phyloP scores from a whole-genome alignment of 2,797 vertebrate species.

The Vireo griseus region DNA sequence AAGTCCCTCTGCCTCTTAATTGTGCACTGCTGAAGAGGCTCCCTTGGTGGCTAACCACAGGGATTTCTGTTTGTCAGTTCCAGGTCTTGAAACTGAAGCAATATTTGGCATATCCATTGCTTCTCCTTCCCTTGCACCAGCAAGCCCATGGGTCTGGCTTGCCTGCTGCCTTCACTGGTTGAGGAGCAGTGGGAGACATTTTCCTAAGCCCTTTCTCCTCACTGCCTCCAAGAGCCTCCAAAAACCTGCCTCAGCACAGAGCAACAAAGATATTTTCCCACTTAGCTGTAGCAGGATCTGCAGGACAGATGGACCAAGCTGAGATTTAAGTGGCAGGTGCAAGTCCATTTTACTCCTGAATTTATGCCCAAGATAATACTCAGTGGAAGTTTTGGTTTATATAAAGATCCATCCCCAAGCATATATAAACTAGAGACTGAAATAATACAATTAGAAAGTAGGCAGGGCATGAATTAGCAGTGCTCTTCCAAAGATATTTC shows the following conservation, averaged over 20 bases:
- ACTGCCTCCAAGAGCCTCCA: background rate
- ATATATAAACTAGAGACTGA: conserved; percentile 10
- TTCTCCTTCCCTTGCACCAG: background rate
- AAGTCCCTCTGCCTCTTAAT: background rate
- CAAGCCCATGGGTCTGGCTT: background rate
- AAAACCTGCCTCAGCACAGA: background rate
- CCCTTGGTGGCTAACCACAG: background rate
- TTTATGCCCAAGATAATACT: background rate
- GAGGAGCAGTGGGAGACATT: background rate
- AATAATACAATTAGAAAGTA: conserved; percentile 5
- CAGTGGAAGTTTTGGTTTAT: conserved; percentile 14
- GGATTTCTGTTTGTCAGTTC: background rate
- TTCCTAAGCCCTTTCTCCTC: background rate
- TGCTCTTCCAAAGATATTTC: conserved; percentile 37
- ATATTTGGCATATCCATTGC: background rate
- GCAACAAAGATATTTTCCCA: background rate
- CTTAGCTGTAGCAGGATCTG: background rate
- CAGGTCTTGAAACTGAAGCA: background rate
- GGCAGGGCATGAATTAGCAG: conserved; percentile 29
- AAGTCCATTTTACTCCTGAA: background rate
- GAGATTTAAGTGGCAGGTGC: background rate
- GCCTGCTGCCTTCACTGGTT: background rate
- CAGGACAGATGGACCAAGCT: background rate
- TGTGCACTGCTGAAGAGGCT: background rate
- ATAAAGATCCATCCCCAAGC: background rate